Conservation (phyloP, 2,113 vertebrate genomes). For the Megaceryle maxima region DNA sequence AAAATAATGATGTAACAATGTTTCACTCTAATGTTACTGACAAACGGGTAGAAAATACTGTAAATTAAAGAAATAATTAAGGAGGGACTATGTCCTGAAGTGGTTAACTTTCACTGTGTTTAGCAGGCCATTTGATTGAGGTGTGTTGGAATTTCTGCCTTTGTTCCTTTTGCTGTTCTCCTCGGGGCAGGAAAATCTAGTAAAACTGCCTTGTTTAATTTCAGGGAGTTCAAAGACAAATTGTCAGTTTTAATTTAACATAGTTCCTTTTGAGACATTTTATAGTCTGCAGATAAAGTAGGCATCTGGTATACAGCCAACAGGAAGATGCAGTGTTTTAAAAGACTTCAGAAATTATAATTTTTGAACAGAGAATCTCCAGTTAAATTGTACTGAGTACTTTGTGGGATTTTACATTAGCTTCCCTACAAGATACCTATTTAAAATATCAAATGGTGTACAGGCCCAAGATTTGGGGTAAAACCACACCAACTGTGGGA, state of each 20-base stretch:
- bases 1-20: neutral
- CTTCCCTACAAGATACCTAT: too few species aligned
- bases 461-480: neutral
- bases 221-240: constrained; percentile 70
- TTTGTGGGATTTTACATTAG: neutral
- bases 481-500: neutral
- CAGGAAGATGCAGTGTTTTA: constrained; percentile 52
- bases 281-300: constrained; percentile 53
- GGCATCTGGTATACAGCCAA: constrained; percentile 59
- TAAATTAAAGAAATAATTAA: constrained; percentile 16
- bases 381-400: neutral
- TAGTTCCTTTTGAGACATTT: constrained; percentile 68
- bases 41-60: neutral
- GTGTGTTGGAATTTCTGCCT: constrained; percentile 68
- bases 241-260: constrained; percentile 69
- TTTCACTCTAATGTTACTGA: neutral
- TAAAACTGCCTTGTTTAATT: constrained; percentile 70
- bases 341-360: neutral
- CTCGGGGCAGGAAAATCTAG: constrained; percentile 69
- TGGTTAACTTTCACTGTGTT: constrained; percentile 66
- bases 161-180: constrained; percentile 69
- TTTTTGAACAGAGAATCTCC: neutral
- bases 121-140: constrained; percentile 47
- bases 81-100: neutral
- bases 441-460: neutral